These are phyloP conservation scores for Heterocephalus glaber DNA, from an alignment of 2,113 vertebrate genomes.

Conservation along the genomic window DNA sequence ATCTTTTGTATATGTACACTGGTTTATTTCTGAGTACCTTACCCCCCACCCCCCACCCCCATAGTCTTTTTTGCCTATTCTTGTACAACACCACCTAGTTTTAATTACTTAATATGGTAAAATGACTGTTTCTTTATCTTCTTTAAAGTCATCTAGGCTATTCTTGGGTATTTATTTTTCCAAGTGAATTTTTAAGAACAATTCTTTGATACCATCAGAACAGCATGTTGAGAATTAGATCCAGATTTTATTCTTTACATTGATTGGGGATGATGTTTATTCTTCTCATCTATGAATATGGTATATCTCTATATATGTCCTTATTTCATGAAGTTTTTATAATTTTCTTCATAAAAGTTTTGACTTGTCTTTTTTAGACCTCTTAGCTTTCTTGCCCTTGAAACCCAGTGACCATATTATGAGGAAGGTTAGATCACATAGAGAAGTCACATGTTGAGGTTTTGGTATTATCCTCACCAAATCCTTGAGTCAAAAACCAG, in stretches of 20 bases:
- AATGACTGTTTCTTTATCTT: background rate
- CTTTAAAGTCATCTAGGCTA: background rate
- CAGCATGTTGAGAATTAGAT: background rate
- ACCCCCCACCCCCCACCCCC: background rate
- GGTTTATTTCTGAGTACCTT: background rate
- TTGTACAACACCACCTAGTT: background rate
- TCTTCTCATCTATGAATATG: background rate
- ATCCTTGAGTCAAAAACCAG: background rate
- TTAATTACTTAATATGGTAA: background rate
- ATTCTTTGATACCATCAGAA: conserved; percentile 20
- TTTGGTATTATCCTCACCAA: background rate
- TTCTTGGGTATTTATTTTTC: conserved; percentile 42
- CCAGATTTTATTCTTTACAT: background rate
- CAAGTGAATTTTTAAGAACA: conserved; percentile 37
- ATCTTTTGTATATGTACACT: background rate
- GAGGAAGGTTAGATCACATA: background rate
- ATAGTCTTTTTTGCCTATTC: background rate
- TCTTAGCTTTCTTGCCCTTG: background rate
- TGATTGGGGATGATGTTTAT: background rate
- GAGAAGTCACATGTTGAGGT: background rate
- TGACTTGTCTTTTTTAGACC: background rate
- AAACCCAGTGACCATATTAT: background rate
- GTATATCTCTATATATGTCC: background rate
- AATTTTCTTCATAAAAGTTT: conserved; percentile 17
- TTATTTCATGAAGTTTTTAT: conserved; percentile 19